Evolutionary conservation across 2,888 invertebrate species (phyloP), one percentile per base, ranked within the genome.

Genomic region (Diarsia rubi): DNA sequence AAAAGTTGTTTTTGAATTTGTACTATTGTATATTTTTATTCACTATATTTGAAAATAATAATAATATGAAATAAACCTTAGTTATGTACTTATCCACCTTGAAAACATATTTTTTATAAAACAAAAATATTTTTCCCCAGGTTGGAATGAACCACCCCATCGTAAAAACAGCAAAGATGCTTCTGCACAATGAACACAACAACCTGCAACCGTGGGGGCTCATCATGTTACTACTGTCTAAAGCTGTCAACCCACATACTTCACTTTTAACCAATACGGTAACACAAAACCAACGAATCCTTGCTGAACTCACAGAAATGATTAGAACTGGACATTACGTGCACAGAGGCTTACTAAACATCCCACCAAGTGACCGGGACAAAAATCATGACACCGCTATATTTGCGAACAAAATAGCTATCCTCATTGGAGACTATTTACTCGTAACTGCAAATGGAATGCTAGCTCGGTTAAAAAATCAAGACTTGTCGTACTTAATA

Each of bases 131-230:
- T 68, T 78, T 27, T 72, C 42, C 88, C 3, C 90, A 97, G 91
- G 98, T 98, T 70, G 98, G 98, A 76, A 98, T 98, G 16, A 98
- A 98, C 92, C 99, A 99, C 94, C 99, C 99, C 0, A 96, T 99
- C 49, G 95, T 99, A 69, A 98, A 98, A 94, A 98, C 98, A 69
- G 98, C 98, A 8, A 98, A 98, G 94, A 97, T 97, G 76, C 95
- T 99, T 70, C 95, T 98, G 60, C 98, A 98, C 93, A 98, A 98
- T 94, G 98, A 98, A 69, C 98, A 98, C 82, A 98, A 98, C 91
- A 98, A 98, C 88, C 97, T 98, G 93, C 98, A 98, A 91, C 98
- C 98, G 0, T 98, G 98, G 97, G 99, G 99, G 2, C 97, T 99
- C 3, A 97, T 98, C 71, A 98, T 99, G 9, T 93, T 99, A 57